A percentile compares a stretch with the other conserved stretches of the same genome.
Conservation (phyloP, 2,113 vertebrate species). For the Uropsilus gracilis region DNA sequence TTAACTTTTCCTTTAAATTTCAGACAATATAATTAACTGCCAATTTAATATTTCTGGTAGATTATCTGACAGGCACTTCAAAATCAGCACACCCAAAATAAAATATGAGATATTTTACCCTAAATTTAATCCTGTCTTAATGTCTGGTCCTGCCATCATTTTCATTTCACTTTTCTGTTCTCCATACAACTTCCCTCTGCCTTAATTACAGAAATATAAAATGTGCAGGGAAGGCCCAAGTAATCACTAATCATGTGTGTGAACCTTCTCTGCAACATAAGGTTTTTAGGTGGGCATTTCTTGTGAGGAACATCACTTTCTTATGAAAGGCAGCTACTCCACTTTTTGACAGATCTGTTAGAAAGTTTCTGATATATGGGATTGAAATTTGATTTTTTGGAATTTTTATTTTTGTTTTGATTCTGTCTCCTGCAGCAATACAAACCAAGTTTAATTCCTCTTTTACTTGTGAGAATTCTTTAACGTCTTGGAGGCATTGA, state of each 20-base stretch:
- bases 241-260: not conserved
- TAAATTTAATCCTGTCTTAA: not conserved
- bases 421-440: constrained; percentile 17
- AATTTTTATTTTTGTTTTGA: constrained; percentile 4
- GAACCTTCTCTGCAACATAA: not conserved
- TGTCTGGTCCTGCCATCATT: not conserved
- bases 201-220: not conserved
- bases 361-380: not conserved
- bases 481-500: not conserved
- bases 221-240: not conserved
- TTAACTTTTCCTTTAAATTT: constrained; percentile 5
- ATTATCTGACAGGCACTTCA: not conserved
- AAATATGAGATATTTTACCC: not conserved
- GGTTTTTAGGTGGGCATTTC: not conserved
- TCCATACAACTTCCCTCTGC: not conserved
- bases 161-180: not conserved
- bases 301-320: not conserved
- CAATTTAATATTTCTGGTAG: not conserved
- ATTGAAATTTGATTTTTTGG: not conserved
- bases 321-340: not conserved
- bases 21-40: not conserved
- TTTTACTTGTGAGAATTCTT: constrained; percentile 24
- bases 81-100: not conserved
- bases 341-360: not conserved
- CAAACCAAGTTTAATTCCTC: constrained; percentile 2